Percentiles rank a stretch among this genome's conserved stretches.
Evolutionary conservation across 2,113 vertebrate species (phyloP).

Genomic region (Scytalopus superciliaris): DNA sequence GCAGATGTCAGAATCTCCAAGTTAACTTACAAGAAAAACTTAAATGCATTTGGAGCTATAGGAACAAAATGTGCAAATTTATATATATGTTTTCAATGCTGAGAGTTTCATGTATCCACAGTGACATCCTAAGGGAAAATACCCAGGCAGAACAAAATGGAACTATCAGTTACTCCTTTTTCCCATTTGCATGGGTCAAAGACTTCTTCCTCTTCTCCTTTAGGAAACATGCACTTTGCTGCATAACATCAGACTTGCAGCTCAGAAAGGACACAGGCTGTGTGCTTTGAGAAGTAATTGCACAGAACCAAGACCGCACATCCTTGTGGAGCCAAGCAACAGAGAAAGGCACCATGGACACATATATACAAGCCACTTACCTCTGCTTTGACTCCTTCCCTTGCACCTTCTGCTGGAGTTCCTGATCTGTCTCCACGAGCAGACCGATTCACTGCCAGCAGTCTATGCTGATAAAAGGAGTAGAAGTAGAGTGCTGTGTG

Average conservation of each 20-base stretch:
- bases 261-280: not conserved
- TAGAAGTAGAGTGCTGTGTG: not conserved
- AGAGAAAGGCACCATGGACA: not conserved
- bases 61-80: not conserved
- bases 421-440: not conserved
- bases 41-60: not conserved
- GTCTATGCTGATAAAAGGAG: not conserved
- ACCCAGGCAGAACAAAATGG: fast-evolving
- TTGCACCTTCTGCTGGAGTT: not conserved
- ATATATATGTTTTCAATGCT: not conserved
- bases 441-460: not conserved
- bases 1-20: not conserved
- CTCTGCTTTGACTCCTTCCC: not conserved
- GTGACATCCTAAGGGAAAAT: not conserved
- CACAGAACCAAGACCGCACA: not conserved
- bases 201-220: not conserved
- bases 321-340: not conserved
- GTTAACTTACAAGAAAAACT: not conserved
- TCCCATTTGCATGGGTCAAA: not conserved
- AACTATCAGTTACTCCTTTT: not conserved
- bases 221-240: not conserved
- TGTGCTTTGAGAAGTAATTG: not conserved
- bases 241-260: not conserved
- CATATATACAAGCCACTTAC: not conserved
- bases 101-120: not conserved